Conservation (phyloP, 2,888 invertebrate species). For the Syrphus vitripennis region DNA sequence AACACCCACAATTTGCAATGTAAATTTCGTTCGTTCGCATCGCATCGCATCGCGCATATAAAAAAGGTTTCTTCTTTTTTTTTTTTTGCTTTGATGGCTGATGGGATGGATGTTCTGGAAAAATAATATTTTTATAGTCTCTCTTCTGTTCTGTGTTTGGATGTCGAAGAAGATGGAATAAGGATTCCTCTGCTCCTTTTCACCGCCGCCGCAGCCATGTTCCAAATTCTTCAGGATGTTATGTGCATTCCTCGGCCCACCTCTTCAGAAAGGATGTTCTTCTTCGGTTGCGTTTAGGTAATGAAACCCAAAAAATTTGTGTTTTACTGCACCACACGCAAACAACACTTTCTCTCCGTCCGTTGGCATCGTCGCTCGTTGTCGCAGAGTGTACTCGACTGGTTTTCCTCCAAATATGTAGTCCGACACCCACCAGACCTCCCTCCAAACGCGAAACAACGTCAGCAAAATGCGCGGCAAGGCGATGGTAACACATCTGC, state of each 20-base stretch:
- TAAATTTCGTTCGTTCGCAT: too few relatives aligned
- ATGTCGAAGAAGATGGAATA: not conserved
- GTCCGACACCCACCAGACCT: not conserved
- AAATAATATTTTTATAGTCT: conserved; percentile 54
- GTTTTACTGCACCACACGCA: conserved; percentile 50
- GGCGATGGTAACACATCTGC: conserved; percentile 4
- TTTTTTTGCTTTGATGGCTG: too few relatives aligned
- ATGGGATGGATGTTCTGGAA: conserved; percentile 19
- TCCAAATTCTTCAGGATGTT: too few relatives aligned
- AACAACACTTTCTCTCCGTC: conserved; percentile 38
- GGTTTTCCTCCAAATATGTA: not conserved
- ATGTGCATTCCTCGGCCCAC: not conserved
- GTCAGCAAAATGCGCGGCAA: not conserved
- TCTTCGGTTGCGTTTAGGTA: conserved; percentile 11
- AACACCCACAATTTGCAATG: conserved; percentile 61
- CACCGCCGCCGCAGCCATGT: too few relatives aligned
- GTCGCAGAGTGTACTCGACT: not conserved
- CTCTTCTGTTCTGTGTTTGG: too few relatives aligned
- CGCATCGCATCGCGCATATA: too few relatives aligned
- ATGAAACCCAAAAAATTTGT: conserved; percentile 33
- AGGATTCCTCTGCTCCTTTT: not conserved
- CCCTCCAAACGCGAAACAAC: not conserved
- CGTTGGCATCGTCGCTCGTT: not conserved
- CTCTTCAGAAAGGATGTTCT: not conserved
- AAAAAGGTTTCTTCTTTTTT: not conserved